Conservation (phyloP, 2,888 invertebrate genomes). For the Vesta saturnalis region DNA sequence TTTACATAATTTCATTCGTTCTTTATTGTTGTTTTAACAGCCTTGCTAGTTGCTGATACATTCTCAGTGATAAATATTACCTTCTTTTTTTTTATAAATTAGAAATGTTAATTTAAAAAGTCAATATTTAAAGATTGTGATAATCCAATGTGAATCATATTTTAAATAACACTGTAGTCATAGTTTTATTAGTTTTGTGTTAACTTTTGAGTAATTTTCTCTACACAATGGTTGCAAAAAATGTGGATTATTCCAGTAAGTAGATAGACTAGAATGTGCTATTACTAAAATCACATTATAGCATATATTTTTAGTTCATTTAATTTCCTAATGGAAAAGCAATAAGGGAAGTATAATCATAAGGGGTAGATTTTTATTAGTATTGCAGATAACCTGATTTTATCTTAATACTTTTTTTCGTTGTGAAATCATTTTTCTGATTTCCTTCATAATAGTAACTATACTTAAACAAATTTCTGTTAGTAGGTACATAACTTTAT, state of each 20-base stretch:
- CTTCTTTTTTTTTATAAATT: no score
- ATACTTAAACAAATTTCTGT: no score
- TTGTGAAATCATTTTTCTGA: no score
- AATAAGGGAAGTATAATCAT: constrained; percentile 20
- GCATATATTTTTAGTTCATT: neutral
- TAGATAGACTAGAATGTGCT: neutral
- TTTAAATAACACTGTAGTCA: neutral
- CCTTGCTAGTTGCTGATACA: no score
- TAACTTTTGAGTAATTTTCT: neutral
- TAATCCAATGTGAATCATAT: neutral
- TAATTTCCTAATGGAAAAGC: constrained; percentile 31
- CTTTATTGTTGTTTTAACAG: no score
- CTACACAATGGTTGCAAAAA: neutral
- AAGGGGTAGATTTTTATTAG: neutral
- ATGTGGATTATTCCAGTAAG: neutral
- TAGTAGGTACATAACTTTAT: no score
- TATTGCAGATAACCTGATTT: neutral
- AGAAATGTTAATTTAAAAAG: neutral
- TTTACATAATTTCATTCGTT: neutral
- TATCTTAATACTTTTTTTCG: neutral
- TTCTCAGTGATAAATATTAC: no score
- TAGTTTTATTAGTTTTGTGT: no score
- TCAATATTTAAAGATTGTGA: neutral
- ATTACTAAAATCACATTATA: neutral
- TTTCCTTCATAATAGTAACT: no score